Base-by-base conservation (phyloP, 2,888 invertebrate species). In the Drosophila mercatorum region DNA sequence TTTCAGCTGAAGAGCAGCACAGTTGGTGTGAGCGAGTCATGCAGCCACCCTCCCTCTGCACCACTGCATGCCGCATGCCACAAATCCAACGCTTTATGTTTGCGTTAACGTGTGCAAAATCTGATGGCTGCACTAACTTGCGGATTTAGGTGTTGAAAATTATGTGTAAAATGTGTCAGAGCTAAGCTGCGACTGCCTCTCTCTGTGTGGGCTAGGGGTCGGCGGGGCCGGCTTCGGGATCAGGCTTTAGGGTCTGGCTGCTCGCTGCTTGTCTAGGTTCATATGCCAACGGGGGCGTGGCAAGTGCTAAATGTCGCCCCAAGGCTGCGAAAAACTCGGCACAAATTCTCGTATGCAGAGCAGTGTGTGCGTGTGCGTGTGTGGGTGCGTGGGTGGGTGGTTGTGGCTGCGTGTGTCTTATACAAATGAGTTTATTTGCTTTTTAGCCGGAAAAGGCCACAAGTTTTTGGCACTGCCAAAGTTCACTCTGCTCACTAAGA, bases 131-230 rank as follows among this genome's bases (percentile, higher is more conserved):
- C 85, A 81, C 88, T 86, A 86, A 86, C 88, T 86, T 86, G 85
- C 88, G 88, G 86, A 88, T 87, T 88, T 88, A 84, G 86, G 88
- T 88, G 87, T 80, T 86, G 88, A 88, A 88, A 87, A 87, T 87
- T 87, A 87, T 88, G 87, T 87, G 87, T 80, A 88, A 88, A 87
- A 87, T 87, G 87, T 87, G 87, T 81, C 86, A 84, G 79, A 87
- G 81, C 71, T 87, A 87, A 87, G 85, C 85, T 87, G 68, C 80
- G 74, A 55, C 46, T 26, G 12, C 31, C 31, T 34, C 28, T 28
- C 12, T 14, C 22, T 11, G 17, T 44, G 10, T 22, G 36, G 51
- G 51, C n/a, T 52, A 7, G 28, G 26, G 26, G 31, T 49, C n/a
- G 47, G 14, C 5, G 28, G 22, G 46, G 26, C 26, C 46, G 36